These are phyloP conservation scores for Channa maculata DNA, from an alignment of 2,113 vertebrate species.

Conservation along the genomic window DNA sequence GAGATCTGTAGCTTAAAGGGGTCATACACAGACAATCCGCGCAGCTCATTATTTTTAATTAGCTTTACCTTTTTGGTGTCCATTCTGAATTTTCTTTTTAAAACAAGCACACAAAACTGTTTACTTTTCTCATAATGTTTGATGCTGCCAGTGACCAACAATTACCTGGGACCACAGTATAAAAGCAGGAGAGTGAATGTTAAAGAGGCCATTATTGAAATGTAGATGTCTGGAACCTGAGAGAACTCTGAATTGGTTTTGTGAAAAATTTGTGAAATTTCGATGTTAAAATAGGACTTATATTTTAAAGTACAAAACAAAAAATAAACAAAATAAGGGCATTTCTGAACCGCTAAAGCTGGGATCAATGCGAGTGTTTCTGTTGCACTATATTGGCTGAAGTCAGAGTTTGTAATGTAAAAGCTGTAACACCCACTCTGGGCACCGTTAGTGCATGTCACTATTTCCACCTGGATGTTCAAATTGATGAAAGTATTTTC, in stretches of 20 bases:
- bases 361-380: too few species aligned
- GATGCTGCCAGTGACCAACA: not conserved
- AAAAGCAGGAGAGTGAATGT: not conserved
- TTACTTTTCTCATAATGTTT: not conserved
- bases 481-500: not conserved
- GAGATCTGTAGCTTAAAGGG: not conserved
- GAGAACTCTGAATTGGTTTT: not conserved
- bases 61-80: not conserved
- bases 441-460: not conserved
- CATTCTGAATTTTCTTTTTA: not conserved
- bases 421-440: not conserved
- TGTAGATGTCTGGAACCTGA: not conserved
- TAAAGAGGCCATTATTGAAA: not conserved
- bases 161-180: not conserved
- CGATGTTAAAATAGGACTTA: not conserved
- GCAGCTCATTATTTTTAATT: slow-evolving; percentile 1
- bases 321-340: too few species aligned
- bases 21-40: not conserved
- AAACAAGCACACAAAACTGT: too few species aligned
- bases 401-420: not conserved
- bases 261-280: not conserved
- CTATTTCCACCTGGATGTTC: not conserved
- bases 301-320: too few species aligned
- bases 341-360: too few species aligned
- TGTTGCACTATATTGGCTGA: too few species aligned